Evolutionary conservation across 2,888 invertebrate species (phyloP), one percentile per base, ranked within the genome.

Genomic region (Rotaria socialis): DNA sequence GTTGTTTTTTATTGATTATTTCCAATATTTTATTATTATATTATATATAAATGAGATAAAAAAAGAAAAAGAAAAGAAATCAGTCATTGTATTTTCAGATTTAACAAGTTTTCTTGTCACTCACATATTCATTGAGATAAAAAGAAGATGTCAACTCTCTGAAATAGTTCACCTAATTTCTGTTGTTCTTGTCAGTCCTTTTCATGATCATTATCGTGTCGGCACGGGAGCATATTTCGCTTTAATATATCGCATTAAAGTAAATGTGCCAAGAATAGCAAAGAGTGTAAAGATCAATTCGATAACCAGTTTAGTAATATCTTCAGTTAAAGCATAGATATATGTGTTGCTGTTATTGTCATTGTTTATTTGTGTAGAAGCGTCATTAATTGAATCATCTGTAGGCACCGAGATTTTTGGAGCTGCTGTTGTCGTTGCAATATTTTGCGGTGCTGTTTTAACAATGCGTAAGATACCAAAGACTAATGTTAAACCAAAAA

Each of bases 391-490:
- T 10, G 22, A 10, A 24, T 80, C 80, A 11, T 2, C 24, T 19
- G 43, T 1, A 24, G 3, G 43, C 1, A 22, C 47, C 1, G 16
- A 24, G 11, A 47, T 16, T 1, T 24, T 10, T 47, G 75, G 43
- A 24, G 47, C 11, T 47, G 4, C 0, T 14, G 47, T 80, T 35
- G 67, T 16, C 3, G 35, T 3, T 67, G 14, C 1, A 4, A 16
- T 6, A 80, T 47, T 47, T 47, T 43, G 1, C 8, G 43, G 47
- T 10, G 80, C 80, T 24, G 80, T 47, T 80, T 47, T 80, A 47
- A 80, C 47, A 80, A 80, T 80, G 47, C 80, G 80, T 47, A 80
- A n/a, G 0, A 80, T 80, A 47, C 80, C 80, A 47, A 80, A 80
- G 22, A 80, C 47, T 10, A 80, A 47, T 80, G 80, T 80, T n/a